These are phyloP conservation scores for Macrophya alboannulata DNA, from an alignment of 2,888 invertebrate species.

Conservation along the genomic window DNA sequence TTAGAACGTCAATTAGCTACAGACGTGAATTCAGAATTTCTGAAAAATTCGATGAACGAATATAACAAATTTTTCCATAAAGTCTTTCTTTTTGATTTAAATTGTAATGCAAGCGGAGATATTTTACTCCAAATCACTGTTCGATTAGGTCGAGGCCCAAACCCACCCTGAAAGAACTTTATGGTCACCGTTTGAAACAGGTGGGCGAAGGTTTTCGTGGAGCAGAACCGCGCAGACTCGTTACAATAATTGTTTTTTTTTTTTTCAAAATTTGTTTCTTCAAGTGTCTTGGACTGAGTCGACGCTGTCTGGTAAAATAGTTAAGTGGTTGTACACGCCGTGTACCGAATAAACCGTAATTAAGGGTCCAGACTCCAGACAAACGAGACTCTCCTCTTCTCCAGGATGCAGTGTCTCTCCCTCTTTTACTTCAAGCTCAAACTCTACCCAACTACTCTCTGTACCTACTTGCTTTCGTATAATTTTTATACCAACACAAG, in stretches of 20 bases:
- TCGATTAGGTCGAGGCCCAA: background rate
- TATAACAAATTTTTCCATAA: background rate
- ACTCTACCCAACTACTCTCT: constrained; percentile 21
- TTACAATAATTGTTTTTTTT: constrained; percentile 28
- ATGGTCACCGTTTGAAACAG: background rate
- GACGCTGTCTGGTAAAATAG: constrained; percentile 39
- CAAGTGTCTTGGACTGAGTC: constrained; percentile 12
- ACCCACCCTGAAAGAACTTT: background rate
- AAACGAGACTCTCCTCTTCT: constrained; percentile 37
- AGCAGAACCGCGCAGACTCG: background rate
- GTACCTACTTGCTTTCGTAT: background rate
- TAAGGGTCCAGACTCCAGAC: constrained; percentile 66
- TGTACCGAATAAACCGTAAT: constrained; percentile 67
- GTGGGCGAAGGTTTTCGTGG: background rate
- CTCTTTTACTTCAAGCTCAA: constrained; percentile 26
- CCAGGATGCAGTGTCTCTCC: constrained; percentile 26
- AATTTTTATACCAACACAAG: background rate
- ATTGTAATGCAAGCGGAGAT: background rate
- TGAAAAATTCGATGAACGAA: background rate
- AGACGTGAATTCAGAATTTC: background rate
- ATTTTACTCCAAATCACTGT: background rate
- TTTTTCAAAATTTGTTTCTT: background rate
- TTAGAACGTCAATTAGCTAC: too few species aligned
- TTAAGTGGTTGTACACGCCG: constrained; percentile 31
- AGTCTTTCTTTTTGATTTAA: background rate